Evolutionary conservation across 1,140 invertebrate species (phyloP), one percentile per base, ranked within the genome.

Genomic region (Polyergus mexicanus): DNA sequence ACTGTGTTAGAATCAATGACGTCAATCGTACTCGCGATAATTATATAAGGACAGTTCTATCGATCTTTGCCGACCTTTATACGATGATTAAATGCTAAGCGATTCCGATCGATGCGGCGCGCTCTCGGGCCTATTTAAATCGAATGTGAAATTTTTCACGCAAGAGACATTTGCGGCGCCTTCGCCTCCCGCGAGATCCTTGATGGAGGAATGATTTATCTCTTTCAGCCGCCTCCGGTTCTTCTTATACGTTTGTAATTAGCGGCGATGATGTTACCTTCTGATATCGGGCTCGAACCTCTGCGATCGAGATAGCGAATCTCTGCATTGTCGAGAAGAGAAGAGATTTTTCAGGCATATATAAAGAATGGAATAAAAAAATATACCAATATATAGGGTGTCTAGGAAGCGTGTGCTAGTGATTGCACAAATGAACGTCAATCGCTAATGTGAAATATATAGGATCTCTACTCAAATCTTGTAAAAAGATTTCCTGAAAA

Each of bases 11-110:
- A 93, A 86, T 91, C 89, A 85, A 84, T 94, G 92, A 94, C 92
- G 92, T 93, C 92, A 94, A 94, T 92, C 89, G 84, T 87, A 77
- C 91, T 86, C 80, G 83, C 77, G 86, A 90, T 93, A 93, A 94
- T 94, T 92, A 92, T 91, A 89, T 92, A 90, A 92, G 89, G 88
- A 94, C 86, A 88, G 90, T 91, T 81, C 86, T 91, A 91, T 94
- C 92, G 92, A 92, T 88, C 89, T 81, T 72, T 58, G 66, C 68
- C 47, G 47, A 68, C 51, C 25, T 28, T 28, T 85, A 69, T 65
- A 28, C 56, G 56, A 76, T 91, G 88, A 92, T 93, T 91, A 87
- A 92, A 90, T 91, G 88, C 86, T 91, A 92, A 94, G 81, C 84
- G 86, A 92, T 93, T 91, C 74, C 87, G 83, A 90, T 92, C 86